Conservation (phyloP, 2,888 invertebrate genomes). For the Cataglyphis livida region DNA sequence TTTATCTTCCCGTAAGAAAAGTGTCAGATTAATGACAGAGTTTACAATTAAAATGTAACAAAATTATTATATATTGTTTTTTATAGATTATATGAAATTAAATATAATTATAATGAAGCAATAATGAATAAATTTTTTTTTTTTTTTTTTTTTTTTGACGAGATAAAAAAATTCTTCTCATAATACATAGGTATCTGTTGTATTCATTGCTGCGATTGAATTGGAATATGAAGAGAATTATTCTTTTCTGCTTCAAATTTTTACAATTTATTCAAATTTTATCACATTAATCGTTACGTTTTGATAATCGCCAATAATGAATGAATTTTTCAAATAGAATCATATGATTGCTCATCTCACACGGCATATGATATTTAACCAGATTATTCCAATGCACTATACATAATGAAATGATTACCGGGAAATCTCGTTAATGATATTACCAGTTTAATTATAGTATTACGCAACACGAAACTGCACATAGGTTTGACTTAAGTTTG, state of each 20-base stretch:
- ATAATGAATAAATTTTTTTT: neutral
- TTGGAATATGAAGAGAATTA: neutral
- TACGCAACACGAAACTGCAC: neutral
- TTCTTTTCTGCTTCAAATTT: constrained; percentile 20
- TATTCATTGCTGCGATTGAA: neutral
- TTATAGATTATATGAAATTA: neutral
- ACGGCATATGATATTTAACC: constrained; percentile 5
- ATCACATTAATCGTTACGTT: constrained; percentile 26
- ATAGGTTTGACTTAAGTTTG: neutral
- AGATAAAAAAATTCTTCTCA: neutral
- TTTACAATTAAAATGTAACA: neutral
- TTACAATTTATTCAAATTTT: constrained; percentile 11
- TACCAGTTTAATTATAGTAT: constrained; percentile 18
- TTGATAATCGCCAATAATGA: constrained; percentile 4
- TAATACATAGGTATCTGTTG: neutral
- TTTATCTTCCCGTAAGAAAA: neutral
- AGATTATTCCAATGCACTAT: constrained; percentile 3
- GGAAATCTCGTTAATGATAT: constrained; percentile 20
- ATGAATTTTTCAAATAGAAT: constrained; percentile 10
- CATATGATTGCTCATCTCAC: neutral
- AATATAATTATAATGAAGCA: neutral
- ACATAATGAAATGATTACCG: constrained; percentile 24
- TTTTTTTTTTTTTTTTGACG: neutral
- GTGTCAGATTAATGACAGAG: neutral
- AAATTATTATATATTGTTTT: neutral